Percentiles rank a stretch among this genome's conserved stretches.
phyloP scores from a whole-genome alignment of 2,797 vertebrate genomes.

The Paramormyrops hopkinsi region DNA sequence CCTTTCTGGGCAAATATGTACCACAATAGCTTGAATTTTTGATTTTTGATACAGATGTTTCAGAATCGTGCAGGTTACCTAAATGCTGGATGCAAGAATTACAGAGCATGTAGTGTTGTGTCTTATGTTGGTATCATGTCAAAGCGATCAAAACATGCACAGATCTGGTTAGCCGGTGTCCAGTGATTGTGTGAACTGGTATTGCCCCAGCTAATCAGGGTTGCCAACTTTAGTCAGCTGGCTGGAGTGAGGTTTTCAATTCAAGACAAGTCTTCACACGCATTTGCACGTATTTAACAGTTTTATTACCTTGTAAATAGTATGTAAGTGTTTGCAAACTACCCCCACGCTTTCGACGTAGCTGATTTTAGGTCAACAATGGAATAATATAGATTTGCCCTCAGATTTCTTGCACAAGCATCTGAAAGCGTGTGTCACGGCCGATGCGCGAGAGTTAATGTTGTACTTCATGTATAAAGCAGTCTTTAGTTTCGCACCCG shows the following conservation, averaged over 20 bases:
- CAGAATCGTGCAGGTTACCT: background rate
- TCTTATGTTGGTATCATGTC: background rate
- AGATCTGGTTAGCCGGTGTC: background rate
- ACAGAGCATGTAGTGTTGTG: background rate
- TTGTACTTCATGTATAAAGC: background rate
- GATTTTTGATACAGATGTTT: background rate
- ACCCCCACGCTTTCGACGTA: background rate
- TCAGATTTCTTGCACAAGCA: background rate
- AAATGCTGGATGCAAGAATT: background rate
- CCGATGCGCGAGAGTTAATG: background rate
- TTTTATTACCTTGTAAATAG: background rate
- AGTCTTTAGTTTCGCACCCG: background rate
- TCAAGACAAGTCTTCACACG: background rate
- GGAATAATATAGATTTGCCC: background rate
- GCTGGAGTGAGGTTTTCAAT: background rate
- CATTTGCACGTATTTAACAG: background rate
- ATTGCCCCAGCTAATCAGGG: background rate
- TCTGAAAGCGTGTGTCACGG: background rate
- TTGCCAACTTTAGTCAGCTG: background rate
- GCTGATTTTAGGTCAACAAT: background rate
- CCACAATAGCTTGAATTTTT: background rate
- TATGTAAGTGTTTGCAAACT: background rate
- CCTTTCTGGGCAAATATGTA: background rate
- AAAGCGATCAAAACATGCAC: background rate
- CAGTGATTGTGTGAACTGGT: background rate